Percentiles rank a stretch among this genome's conserved stretches.
phyloP scores from a whole-genome alignment of 2,797 vertebrate species.

The Pitangus sulphuratus region DNA sequence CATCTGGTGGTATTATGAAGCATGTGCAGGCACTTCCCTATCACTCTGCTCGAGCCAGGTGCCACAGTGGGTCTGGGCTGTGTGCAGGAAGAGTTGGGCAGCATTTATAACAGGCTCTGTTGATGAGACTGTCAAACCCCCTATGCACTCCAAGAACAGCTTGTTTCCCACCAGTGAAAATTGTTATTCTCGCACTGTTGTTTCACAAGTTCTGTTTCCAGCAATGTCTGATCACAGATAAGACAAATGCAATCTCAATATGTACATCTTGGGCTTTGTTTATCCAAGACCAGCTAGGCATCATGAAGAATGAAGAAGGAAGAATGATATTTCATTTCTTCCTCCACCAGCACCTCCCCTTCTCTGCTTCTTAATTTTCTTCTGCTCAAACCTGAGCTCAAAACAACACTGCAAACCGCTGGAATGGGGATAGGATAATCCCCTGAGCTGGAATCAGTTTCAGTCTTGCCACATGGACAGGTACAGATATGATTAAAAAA shows the following conservation, averaged over 20 bases:
- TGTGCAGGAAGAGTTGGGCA: not conserved
- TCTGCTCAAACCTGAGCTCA: not conserved
- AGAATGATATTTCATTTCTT: not conserved
- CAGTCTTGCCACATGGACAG: not conserved
- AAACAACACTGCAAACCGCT: not conserved
- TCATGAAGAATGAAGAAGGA: accelerated
- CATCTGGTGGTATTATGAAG: not conserved
- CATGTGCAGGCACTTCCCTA: not conserved
- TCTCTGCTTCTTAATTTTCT: not conserved
- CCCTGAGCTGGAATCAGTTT: not conserved
- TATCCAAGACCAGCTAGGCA: not conserved
- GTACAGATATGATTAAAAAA: not conserved
- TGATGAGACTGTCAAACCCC: not conserved
- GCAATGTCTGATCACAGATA: not conserved
- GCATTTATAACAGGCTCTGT: not conserved
- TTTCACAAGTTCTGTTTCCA: conserved; percentile 57
- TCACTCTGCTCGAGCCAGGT: not conserved
- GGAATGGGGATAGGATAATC: not conserved
- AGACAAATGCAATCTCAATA: conserved; percentile 17
- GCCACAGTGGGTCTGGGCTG: not conserved
- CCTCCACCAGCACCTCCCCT: not conserved
- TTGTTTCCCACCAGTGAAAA: conserved; percentile 52
- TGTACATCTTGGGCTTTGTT: conserved; percentile 6
- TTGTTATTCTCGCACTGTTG: conserved; percentile 6
- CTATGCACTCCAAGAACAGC: conserved; percentile 26